Percentiles rank a stretch among this genome's conserved stretches.
phyloP scores from a whole-genome alignment of 2,113 vertebrate genomes.

The Piliocolobus tephrosceles region DNA sequence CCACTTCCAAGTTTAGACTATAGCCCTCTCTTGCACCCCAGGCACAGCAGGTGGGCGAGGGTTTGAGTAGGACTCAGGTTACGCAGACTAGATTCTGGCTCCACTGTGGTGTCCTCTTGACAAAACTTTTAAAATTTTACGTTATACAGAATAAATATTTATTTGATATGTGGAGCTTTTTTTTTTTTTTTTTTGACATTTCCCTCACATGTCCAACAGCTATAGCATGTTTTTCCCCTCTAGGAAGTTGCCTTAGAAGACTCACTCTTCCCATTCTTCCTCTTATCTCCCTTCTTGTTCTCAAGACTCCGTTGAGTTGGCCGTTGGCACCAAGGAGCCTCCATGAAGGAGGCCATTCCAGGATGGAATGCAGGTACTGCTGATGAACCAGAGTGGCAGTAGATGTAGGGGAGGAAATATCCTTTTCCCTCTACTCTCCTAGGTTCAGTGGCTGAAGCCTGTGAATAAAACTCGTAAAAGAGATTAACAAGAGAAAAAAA shows the following conservation, averaged over 20 bases:
- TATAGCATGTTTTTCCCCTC: background rate
- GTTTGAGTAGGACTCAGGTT: background rate
- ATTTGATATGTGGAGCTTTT: background rate
- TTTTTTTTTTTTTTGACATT: conserved; percentile 14
- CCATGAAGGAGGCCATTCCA: background rate
- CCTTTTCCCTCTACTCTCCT: background rate
- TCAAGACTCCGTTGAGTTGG: background rate
- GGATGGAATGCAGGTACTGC: background rate
- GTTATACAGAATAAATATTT: background rate
- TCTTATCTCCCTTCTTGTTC: background rate
- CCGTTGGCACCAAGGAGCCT: background rate
- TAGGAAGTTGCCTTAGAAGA: background rate
- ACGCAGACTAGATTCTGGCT: background rate
- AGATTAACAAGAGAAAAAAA: background rate
- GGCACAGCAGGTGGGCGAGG: background rate
- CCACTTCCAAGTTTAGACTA: background rate
- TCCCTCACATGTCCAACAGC: background rate
- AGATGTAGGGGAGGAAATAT: background rate
- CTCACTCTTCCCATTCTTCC: background rate
- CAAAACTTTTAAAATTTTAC: background rate
- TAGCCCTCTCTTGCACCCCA: background rate
- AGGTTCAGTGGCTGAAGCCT: background rate
- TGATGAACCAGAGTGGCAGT: background rate
- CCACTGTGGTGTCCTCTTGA: background rate
- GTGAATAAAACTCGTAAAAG: background rate